Conservation (phyloP, 1,140 invertebrate species). For the Pogonomyrmex californicus region DNA sequence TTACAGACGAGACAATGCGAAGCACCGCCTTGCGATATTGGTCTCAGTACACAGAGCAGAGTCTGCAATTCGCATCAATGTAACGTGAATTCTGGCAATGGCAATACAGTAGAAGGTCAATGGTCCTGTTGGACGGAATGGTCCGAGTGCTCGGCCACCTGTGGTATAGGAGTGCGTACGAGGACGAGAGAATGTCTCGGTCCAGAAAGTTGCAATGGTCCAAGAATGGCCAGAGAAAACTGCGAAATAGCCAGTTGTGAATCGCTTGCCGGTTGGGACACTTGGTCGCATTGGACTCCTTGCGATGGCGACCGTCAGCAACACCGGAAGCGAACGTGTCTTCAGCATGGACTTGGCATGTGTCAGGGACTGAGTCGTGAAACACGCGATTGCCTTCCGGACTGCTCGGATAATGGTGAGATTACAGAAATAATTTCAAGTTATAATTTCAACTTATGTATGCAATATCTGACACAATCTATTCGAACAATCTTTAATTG, state of each 20-base stretch:
- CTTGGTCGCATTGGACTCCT: constrained; percentile 91
- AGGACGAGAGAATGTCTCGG: constrained; percentile 89
- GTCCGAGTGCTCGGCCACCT: constrained; percentile 92
- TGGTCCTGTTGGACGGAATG: constrained; percentile 95
- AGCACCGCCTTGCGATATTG: constrained; percentile 88
- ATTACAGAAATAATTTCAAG: background rate
- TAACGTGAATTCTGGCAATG: constrained; percentile 76
- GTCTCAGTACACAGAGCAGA: constrained; percentile 88
- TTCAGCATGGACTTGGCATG: constrained; percentile 86
- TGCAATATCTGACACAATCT: too few relatives aligned
- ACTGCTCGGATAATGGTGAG: constrained; percentile 87
- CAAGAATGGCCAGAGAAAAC: constrained; percentile 82
- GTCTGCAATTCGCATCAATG: constrained; percentile 91
- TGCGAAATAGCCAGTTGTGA: constrained; percentile 90
- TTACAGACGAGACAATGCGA: constrained; percentile 81
- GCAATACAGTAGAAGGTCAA: constrained; percentile 83
- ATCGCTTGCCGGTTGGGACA: constrained; percentile 87
- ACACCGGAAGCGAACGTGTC: constrained; percentile 89
- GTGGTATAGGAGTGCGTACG: constrained; percentile 90
- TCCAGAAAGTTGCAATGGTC: constrained; percentile 87
- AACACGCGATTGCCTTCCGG: constrained; percentile 88
- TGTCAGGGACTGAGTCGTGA: constrained; percentile 90
- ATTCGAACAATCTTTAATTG: constrained; percentile 1
- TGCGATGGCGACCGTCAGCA: constrained; percentile 90
- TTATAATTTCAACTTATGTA: too few relatives aligned